phyloP scores from a whole-genome alignment of 64 coral and sea anemone species.

The Montipora capricornis region DNA sequence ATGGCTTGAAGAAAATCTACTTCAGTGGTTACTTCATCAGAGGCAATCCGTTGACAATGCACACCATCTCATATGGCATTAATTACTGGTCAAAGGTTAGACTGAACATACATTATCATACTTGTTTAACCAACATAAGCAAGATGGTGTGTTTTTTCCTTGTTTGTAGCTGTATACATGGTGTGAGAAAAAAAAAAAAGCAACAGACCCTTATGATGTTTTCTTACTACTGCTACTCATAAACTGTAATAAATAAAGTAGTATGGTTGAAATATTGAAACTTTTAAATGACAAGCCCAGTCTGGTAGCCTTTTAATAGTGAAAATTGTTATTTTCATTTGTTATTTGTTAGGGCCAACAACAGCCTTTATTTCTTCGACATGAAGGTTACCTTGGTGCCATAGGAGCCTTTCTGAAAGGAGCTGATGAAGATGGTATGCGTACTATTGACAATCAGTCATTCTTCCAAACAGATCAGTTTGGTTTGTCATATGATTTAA shows the following conservation, averaged over 20 bases:
- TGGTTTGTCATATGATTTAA: background rate
- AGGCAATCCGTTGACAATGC: slow-evolving; percentile 93
- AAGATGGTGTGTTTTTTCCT: too few relatives aligned
- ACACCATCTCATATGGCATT: slow-evolving; percentile 86
- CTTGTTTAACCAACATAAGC: too few relatives aligned
- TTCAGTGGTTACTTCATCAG: slow-evolving; percentile 98
- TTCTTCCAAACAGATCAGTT: background rate
- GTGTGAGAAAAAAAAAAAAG: background rate
- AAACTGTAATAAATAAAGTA: too few relatives aligned
- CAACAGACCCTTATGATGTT: too few relatives aligned
- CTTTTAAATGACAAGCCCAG: too few relatives aligned
- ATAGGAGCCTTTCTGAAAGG: slow-evolving; percentile 98
- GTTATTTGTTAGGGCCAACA: slow-evolving; percentile 70
- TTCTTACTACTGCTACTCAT: too few relatives aligned
- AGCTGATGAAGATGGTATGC: slow-evolving; percentile 86
- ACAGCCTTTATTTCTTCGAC: slow-evolving; percentile 92
- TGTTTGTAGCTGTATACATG: background rate
- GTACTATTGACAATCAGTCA: background rate
- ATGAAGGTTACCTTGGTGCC: slow-evolving; percentile 97
- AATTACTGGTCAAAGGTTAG: slow-evolving; percentile 99
- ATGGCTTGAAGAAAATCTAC: slow-evolving; percentile 85
- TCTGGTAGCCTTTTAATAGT: too few relatives aligned
- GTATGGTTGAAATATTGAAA: too few relatives aligned
- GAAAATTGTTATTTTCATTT: background rate
- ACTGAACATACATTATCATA: background rate